These are phyloP conservation scores for Eristalis intricaria DNA, from an alignment of 2,888 invertebrate species.

Conservation along the genomic window DNA sequence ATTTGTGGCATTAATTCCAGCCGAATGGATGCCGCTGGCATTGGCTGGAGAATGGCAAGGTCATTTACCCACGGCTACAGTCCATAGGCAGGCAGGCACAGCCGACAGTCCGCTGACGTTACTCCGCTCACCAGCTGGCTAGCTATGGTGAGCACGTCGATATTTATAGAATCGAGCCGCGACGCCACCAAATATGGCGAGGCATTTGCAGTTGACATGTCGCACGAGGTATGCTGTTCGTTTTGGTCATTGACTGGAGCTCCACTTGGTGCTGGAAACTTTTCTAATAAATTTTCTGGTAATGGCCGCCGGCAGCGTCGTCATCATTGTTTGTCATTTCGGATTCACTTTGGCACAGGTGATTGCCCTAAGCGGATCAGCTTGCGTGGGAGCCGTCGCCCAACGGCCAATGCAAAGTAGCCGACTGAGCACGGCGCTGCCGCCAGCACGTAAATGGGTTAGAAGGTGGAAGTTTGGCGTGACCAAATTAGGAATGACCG, in stretches of 20 bases:
- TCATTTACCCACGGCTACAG: constrained; percentile 71
- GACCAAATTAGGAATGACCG: constrained; percentile 73
- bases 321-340: constrained; percentile 23
- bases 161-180: constrained; percentile 56
- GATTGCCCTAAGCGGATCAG: constrained; percentile 48
- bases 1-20: constrained; percentile 69
- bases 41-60: constrained; percentile 71
- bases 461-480: constrained; percentile 73
- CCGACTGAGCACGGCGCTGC: not conserved
- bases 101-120: not conserved
- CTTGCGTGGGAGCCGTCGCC: constrained; percentile 7
- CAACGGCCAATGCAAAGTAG: not conserved
- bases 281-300: constrained; percentile 19
- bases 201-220: constrained; percentile 40
- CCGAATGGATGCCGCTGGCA: constrained; percentile 67
- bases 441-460: constrained; percentile 20
- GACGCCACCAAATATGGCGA: constrained; percentile 54
- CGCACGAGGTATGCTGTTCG: not conserved
- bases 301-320: constrained; percentile 10
- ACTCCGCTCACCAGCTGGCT: constrained; percentile 45
- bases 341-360: constrained; percentile 27
- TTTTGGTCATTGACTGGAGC: not conserved
- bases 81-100: constrained; percentile 39
- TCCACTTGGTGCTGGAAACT: constrained; percentile 11
- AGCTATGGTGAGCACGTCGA: constrained; percentile 13